Base-by-base conservation (phyloP, 1,140 invertebrate genomes). In the Pollicipes pollicipes region DNA sequence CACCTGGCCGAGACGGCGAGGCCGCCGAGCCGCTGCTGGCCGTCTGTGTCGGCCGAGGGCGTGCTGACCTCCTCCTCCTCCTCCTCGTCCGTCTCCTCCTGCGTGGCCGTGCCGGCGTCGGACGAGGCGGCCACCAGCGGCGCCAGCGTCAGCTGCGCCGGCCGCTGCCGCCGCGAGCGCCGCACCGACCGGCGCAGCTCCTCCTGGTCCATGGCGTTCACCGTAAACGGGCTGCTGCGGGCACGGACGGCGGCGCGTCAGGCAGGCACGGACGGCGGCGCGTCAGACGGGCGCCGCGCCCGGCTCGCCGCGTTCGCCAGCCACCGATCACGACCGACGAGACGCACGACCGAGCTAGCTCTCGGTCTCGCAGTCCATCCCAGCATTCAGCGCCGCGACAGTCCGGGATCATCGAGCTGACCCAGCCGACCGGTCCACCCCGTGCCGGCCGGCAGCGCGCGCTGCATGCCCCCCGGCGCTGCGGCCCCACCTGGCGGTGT, bases 201-300 rank as follows among this genome's bases (percentile, higher is more conserved):
- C 70, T 90, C 88, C 26, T 88, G 88, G 77, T 92, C 89, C 85
- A 92, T 91, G 64, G 90, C 90, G 76, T 89, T 91, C 31, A 93
- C 88, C 71, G 88, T 90, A 76, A 89, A 93, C 75, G 91, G 88
- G 76, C 88, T 91, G 73, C 76, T 64, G 63, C 63, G n/a, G 32
- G 45, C n/a, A n/a, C n/a, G n/a, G n/a, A n/a, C n/a, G n/a, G n/a
- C n/a, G n/a, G n/a, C n/a, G n/a, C n/a, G n/a, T n/a, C n/a, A n/a
- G n/a, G n/a, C n/a, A n/a, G n/a, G n/a, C n/a, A n/a, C n/a, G n/a
- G n/a, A n/a, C n/a, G n/a, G n/a, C n/a, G n/a, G n/a, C n/a, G n/a
- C n/a, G n/a, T n/a, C n/a, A n/a, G n/a, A n/a, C n/a, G n/a, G n/a
- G n/a, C n/a, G n/a, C n/a, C n/a, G n/a, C n/a, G n/a, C n/a, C n/a